Evolutionary conservation across 2,888 invertebrate species (phyloP), one percentile per base, ranked within the genome.

Genomic region (Drosophila subsilvestris): DNA sequence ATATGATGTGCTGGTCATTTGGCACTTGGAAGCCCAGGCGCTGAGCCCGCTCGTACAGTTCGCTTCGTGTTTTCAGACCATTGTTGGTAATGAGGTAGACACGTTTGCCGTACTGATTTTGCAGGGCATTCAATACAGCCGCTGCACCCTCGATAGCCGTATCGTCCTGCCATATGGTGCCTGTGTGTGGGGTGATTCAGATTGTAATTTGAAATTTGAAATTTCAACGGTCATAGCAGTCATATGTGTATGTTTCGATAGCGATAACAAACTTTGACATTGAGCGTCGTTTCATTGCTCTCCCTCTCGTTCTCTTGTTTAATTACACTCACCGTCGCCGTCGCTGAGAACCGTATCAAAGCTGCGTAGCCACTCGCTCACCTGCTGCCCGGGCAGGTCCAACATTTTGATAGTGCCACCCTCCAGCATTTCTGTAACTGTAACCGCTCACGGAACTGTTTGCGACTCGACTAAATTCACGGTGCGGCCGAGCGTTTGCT

Each of bases 11-110:
- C 61, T 95, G 95, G 95, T 96, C 92, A 32, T 90, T 90, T 32
- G 95, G 95, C 73, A 95, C 94, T 73, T 94, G 93, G 91, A 95
- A 97, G 12, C 96, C 96, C 83, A 97, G 91, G 51, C 94, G 92
- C 63, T 94, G 93, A 60, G 96, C 96, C 91, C 97, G 97, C 37
- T 93, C 92, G 56, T 95, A 94, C 93, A 97, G 95, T 75, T 96
- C 96, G 67, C 94, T 93, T 1, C 97, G 93, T 8, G 96, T 95
- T 92, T 96, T 97, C 0, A 96, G 96, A 17, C 97, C 97, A 93
- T 98, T 98, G 90, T 98, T 98, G 17, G 98, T 98, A 0, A 97
- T 95, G 91, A 96, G 96, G 91, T 96, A 96, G 57, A 98, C 94
- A 85, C 94, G 94, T 91, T 98, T 98, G 1, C 96, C 96, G 1